phyloP scores from a whole-genome alignment of 2,888 invertebrate genomes.

The Leptogaster cylindrica region DNA sequence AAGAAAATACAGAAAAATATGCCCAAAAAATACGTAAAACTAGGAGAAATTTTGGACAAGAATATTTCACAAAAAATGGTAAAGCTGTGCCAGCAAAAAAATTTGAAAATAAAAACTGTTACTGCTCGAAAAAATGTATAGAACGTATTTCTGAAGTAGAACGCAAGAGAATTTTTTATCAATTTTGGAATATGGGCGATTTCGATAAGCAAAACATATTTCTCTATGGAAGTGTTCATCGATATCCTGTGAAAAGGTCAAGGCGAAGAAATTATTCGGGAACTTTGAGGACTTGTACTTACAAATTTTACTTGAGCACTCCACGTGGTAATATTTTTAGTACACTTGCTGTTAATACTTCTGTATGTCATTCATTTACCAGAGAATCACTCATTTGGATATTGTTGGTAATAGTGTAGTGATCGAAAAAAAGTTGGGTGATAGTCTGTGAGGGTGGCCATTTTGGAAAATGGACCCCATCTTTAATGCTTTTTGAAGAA shows the following conservation, averaged over 20 bases:
- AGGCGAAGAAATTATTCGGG: constrained; percentile 31
- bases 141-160: constrained; percentile 26
- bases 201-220: constrained; percentile 25
- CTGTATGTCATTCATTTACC: too few species aligned
- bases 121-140: constrained; percentile 43
- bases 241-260: constrained; percentile 17
- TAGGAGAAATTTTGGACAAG: constrained; percentile 25
- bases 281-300: constrained; percentile 39
- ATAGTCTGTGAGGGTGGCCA: too few species aligned
- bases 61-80: constrained; percentile 43
- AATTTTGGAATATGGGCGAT: constrained; percentile 23
- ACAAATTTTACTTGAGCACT: constrained; percentile 45
- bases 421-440: too few species aligned
- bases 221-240: constrained; percentile 33
- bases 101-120: constrained; percentile 42
- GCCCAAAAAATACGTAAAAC: constrained; percentile 1
- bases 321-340: constrained; percentile 31
- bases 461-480: too few species aligned
- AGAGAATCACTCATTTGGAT: too few species aligned
- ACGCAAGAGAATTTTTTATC: constrained; percentile 24
- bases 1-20: constrained; percentile 13
- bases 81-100: constrained; percentile 43
- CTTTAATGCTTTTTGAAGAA: too few species aligned
- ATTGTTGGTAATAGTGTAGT: too few species aligned
- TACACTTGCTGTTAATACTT: not conserved